Base-by-base conservation (phyloP, 2,797 vertebrate genomes). In the Mallotus villosus region DNA sequence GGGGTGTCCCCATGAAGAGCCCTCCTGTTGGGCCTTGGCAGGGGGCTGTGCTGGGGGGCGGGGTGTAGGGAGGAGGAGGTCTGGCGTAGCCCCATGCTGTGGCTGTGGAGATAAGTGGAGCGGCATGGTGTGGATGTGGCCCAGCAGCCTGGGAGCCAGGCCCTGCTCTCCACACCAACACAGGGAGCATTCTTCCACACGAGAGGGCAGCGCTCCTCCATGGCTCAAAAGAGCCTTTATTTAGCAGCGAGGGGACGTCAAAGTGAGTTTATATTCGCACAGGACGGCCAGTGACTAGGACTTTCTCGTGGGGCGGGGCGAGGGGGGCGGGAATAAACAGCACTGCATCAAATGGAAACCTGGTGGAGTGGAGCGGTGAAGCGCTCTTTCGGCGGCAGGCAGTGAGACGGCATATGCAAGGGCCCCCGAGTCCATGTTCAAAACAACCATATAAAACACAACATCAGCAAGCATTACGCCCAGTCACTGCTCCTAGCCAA, bases 141-240 rank as follows among this genome's bases (percentile, higher is more conserved):
- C 64, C 34, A 61, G 46, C 34, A 25, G 58, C 8, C 63, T 66
- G 53, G 21, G n/a, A 17, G 55, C 51, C 29, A 58, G 62, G 5
- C n/a, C 27, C 61, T n/a, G 63, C 19, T 66, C 12, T 66, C 22
- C 65, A 21, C 14, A 49, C 59, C 1, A 0, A 74, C 75, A 87
- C 81, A 84, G 80, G 77, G 11, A 68, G 51, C 71, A 78, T 78
- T 84, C 76, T 77, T 63, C 60, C 72, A 74, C 73, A 55, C 34
- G 29, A 5, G 41, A 41, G 37, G 11, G 37, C 37, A 59, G 68
- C 41, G 73, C 70, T 82, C 67, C 46, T 85, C 37, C 46, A 1
- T 25, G 27, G 27, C 65, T 53, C 74, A 82, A 85, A 80, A 69
- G 76, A 79, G 65, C 55, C 83, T 84, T 85, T 86, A 82, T 86